phyloP scores from a whole-genome alignment of 2,888 invertebrate genomes.

The Chrysodeixis includens region DNA sequence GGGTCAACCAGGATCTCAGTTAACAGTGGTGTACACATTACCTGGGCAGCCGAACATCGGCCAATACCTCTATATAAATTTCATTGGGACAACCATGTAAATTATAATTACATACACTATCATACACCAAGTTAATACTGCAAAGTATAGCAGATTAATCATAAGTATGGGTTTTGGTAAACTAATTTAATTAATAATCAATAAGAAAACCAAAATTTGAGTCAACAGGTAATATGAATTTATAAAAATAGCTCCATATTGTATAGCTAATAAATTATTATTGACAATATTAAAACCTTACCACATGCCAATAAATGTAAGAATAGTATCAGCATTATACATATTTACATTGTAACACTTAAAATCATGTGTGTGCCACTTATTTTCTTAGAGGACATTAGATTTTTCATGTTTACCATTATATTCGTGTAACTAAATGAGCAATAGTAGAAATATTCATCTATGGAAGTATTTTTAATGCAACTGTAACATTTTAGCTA shows the following conservation, averaged over 20 bases:
- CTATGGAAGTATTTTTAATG: slow-evolving; percentile 27
- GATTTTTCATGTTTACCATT: slow-evolving; percentile 40
- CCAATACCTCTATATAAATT: slow-evolving; percentile 74
- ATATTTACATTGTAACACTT: slow-evolving; percentile 20
- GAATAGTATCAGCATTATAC: slow-evolving; percentile 52
- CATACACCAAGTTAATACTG: slow-evolving; percentile 59
- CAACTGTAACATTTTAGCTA: slow-evolving; percentile 29
- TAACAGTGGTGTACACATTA: slow-evolving; percentile 68
- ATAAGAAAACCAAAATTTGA: slow-evolving; percentile 59
- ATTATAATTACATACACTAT: slow-evolving; percentile 62
- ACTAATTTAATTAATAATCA: slow-evolving; percentile 56
- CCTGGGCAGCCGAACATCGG: slow-evolving; percentile 67
- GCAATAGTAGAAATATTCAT: slow-evolving; percentile 36
- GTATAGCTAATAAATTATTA: slow-evolving; percentile 49
- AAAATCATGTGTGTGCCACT: slow-evolving; percentile 46
- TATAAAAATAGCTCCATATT: slow-evolving; percentile 43
- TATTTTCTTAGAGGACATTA: slow-evolving; percentile 51
- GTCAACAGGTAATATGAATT: slow-evolving; percentile 56
- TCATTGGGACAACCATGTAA: slow-evolving; percentile 82
- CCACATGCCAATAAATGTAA: slow-evolving; percentile 61
- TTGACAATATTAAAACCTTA: slow-evolving; percentile 61
- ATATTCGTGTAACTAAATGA: slow-evolving; percentile 38
- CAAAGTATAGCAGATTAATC: slow-evolving; percentile 54
- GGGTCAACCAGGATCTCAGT: slow-evolving; percentile 68
- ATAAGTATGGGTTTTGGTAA: slow-evolving; percentile 66